A percentile compares a stretch with the other conserved stretches of the same genome.
These are phyloP conservation scores for Halcyon chelicuti DNA, from an alignment of 2,797 vertebrate species.

Conservation along the genomic window DNA sequence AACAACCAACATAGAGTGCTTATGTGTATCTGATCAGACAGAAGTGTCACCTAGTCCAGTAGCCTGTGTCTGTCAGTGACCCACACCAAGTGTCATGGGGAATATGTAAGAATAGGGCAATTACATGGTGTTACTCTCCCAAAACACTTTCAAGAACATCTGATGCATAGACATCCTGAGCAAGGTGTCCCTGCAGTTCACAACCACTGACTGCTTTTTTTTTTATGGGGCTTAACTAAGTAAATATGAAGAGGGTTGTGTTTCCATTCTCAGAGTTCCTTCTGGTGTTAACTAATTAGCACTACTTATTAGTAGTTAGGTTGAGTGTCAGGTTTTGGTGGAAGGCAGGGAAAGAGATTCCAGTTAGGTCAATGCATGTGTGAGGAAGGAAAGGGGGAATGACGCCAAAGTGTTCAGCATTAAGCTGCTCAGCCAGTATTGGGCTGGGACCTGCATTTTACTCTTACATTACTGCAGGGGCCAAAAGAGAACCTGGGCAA, in stretches of 20 bases:
- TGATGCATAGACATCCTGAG: background rate
- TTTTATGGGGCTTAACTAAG: background rate
- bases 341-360: background rate
- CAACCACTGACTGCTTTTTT: background rate
- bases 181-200: background rate
- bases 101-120: background rate
- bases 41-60: background rate
- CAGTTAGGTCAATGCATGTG: background rate
- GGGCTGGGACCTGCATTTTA: background rate
- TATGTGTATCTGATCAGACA: background rate
- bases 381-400: background rate
- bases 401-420: background rate
- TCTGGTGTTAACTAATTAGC: background rate
- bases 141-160: background rate
- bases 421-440: background rate
- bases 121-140: background rate
- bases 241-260: background rate
- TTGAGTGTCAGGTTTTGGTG: background rate
- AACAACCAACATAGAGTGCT: background rate
- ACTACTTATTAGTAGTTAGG: background rate
- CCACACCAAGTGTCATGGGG: background rate
- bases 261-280: background rate
- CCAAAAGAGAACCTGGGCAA: background rate
- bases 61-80: background rate
- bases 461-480: background rate